Base-by-base conservation (phyloP, 1,140 invertebrate species). In the Melanaphis sacchari region DNA sequence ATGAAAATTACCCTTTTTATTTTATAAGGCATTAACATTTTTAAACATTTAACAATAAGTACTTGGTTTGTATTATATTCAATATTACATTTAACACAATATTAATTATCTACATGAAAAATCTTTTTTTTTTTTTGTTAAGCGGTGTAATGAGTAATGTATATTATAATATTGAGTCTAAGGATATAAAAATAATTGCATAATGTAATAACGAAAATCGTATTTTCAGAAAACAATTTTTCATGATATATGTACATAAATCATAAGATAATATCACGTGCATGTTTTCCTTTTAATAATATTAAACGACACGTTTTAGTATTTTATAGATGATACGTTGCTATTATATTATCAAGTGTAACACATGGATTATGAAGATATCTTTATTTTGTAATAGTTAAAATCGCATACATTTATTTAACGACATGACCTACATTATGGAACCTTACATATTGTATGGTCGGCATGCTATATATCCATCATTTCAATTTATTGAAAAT, bases 341-440 rank as follows among this genome's bases (percentile, higher is more conserved):
- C 18, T 49, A 88, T 88, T 49, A 85, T 8, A 9, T 43, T 87
- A 49, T 88, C 46, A 18, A 88, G 40, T n/a, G 26, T 49, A 90
- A 89, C 87, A 89, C 38, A 89, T 89, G 46, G 18, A 46, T 36
- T 89, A 89, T 31, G n/a, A 18, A 76, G 31, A 87, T 89, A 89
- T 49, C 18, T 49, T 89, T 90, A 90, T 54, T 90, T 54, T 40
- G 31, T 40, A 90, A 90, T 31, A 54, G 24, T 54, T 40, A 89
- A 52, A 36, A 52, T n/a, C n/a, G 9, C 11, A 90, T 90, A 66
- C 18, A 43, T 66, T 76, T 49, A 4, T 81, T 76, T 38, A 36
- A 91, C 31, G 90, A 85, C 91, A 85, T 85, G 49, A 93, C 91
- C 91, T 93, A 93, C 91, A 93, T 93, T 31, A 93, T 82, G 36